phyloP scores from a whole-genome alignment of 2,113 vertebrate genomes.

The Raja brachyura region DNA sequence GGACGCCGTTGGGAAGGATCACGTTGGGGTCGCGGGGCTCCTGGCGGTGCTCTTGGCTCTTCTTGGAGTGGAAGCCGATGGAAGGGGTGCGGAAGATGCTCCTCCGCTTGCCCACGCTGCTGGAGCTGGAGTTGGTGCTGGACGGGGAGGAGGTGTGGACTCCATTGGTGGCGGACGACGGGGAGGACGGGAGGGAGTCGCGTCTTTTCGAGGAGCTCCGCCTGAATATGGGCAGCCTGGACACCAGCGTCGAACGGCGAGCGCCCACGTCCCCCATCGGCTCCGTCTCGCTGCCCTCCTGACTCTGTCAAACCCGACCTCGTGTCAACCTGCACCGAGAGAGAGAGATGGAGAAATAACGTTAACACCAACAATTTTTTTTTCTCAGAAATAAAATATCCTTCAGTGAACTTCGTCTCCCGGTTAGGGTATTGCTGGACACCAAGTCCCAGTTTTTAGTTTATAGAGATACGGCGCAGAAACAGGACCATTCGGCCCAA shows the following conservation, averaged over 20 bases:
- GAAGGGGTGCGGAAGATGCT: slow-evolving; percentile 88
- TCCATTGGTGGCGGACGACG: slow-evolving; percentile 77
- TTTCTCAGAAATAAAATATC: not conserved
- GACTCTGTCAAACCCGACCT: not conserved
- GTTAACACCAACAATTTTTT: not conserved
- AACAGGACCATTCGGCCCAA: too few species aligned
- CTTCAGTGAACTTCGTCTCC: not conserved
- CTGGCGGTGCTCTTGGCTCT: slow-evolving; percentile 62
- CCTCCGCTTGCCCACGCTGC: slow-evolving; percentile 85
- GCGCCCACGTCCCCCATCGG: slow-evolving; percentile 87
- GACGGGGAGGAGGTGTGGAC: slow-evolving; percentile 88
- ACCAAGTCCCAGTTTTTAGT: too few species aligned
- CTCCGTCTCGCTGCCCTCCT: slow-evolving; percentile 41
- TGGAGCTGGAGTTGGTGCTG: slow-evolving; percentile 94
- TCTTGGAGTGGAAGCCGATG: slow-evolving; percentile 80
- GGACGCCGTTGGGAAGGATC: slow-evolving; percentile 67
- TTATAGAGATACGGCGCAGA: too few species aligned
- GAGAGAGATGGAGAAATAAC: not conserved
- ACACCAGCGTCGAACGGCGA: slow-evolving; percentile 84
- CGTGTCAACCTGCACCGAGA: not conserved
- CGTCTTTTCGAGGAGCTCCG: slow-evolving; percentile 78
- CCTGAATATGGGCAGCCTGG: slow-evolving; percentile 92
- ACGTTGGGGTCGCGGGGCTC: slow-evolving; percentile 57
- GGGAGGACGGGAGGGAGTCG: slow-evolving; percentile 88
- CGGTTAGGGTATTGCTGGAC: not conserved